phyloP scores from a whole-genome alignment of 1,140 invertebrate species.

The Armadillidium nasatum region DNA sequence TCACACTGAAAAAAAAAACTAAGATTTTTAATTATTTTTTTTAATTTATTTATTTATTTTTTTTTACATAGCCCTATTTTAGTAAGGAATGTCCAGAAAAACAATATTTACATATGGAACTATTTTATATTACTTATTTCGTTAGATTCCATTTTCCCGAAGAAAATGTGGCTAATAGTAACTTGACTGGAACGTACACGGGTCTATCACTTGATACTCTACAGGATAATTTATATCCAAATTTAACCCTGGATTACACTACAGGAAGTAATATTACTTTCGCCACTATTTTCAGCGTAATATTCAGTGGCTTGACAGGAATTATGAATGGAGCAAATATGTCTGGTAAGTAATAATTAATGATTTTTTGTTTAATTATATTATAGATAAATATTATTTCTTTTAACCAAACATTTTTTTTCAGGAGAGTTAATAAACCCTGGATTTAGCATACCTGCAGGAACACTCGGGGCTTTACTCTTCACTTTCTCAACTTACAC shows the following conservation, averaged over 20 bases:
- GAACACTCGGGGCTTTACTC: constrained; percentile 84
- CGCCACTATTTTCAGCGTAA: constrained; percentile 88
- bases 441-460: constrained; percentile 82
- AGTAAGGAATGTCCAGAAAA: too few relatives aligned
- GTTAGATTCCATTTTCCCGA: neutral
- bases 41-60: too few relatives aligned
- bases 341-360: constrained; percentile 65
- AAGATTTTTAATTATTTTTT: too few relatives aligned
- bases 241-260: constrained; percentile 58
- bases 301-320: constrained; percentile 93
- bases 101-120: too few relatives aligned
- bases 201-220: constrained; percentile 58
- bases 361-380: neutral
- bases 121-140: neutral
- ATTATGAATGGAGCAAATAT: constrained; percentile 99
- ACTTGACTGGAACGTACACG: constrained; percentile 62
- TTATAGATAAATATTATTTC: neutral
- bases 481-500: constrained; percentile 88
- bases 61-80: too few relatives aligned
- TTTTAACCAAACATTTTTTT: constrained; percentile 14
- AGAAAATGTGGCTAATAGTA: neutral
- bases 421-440: constrained; percentile 70
- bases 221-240: constrained; percentile 65
- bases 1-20: too few relatives aligned
- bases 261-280: constrained; percentile 63